Base-by-base conservation (phyloP, 2,888 invertebrate species). In the Sphaeridia pumilis region DNA sequence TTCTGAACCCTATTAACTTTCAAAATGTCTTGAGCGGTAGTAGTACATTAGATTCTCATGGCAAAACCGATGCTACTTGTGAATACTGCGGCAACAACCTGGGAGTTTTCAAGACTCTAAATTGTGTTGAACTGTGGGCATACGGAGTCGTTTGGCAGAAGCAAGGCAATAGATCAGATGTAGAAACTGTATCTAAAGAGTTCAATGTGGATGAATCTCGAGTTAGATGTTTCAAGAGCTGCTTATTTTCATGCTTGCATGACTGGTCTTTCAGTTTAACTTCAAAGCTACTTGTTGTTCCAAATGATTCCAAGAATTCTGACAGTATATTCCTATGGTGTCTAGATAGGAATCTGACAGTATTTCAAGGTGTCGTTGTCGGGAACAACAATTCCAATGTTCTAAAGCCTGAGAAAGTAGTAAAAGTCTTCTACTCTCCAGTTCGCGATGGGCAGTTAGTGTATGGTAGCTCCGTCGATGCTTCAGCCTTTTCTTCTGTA, bases 1-100 rank as follows among this genome's bases (percentile, higher is more conserved):
- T 77, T 24, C 56, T 79, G 2, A 74, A 75, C 66, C 68, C 68
- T 27, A 74, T 75, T 63, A 61, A 66, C 3, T 72, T 74, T 56
- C 64, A 73, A 46, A 69, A 71, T n/a, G 67, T 35, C 7, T 3
- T 4, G 17, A 24, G 21, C 38, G 28, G 34, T 4, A 47, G 36
- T 25, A 35, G n/a, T 10, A 28, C 27, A 5, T 17, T 20, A 5
- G 38, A 17, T 38, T n/a, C n/a, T n/a, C 38, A 26, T 2, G 7
- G 26, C 22, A 41, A 46, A 10, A 24, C 10, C 4, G 49, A 31
- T 21, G 62, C 60, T 0, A 36, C 46, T 21, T 64, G 64, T 56
- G 7, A n/a, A 1, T 12, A 44, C 25, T 64, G 64, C 49, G 20
- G 49, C 2, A 21, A 21, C 22, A 60, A 58, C 38, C 25, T 64